Percentiles rank a stretch among this genome's conserved stretches.
Conservation (phyloP, 2,888 invertebrate species). For the Parnassius apollo region DNA sequence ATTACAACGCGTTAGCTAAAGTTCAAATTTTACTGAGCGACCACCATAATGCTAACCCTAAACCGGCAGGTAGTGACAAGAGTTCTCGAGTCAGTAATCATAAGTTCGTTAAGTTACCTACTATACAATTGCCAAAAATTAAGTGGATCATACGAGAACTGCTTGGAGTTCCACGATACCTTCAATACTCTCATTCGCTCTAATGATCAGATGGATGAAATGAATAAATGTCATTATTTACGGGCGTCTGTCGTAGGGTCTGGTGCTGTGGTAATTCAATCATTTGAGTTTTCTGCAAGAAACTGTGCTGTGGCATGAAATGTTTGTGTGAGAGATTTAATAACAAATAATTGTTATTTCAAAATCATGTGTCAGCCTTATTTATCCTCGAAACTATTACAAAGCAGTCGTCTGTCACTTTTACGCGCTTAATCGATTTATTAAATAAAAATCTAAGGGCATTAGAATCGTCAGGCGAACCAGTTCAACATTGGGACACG, state of each 20-base stretch:
- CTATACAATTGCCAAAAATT: too few relatives aligned
- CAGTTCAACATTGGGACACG: slow-evolving; percentile 2
- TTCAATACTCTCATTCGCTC: slow-evolving; percentile 31
- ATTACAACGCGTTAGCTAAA: too few relatives aligned
- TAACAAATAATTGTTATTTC: slow-evolving; percentile 1
- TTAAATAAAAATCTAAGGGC: background rate
- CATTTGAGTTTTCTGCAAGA: background rate
- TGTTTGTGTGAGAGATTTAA: slow-evolving; percentile 23
- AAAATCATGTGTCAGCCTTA: slow-evolving; percentile 28
- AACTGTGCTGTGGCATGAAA: slow-evolving; percentile 27
- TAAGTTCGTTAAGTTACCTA: too few relatives aligned
- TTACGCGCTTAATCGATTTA: background rate
- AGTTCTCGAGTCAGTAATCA: too few relatives aligned
- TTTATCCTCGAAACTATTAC: slow-evolving; percentile 22
- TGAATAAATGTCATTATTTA: background rate
- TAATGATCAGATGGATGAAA: background rate
- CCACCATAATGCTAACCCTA: too few relatives aligned
- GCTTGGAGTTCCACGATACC: too few relatives aligned
- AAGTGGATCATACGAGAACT: too few relatives aligned
- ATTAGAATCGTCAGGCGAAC: slow-evolving; percentile 15
- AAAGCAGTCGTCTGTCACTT: slow-evolving; percentile 8
- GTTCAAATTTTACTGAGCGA: too few relatives aligned
- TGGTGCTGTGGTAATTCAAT: slow-evolving; percentile 24
- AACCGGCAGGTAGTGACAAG: too few relatives aligned
- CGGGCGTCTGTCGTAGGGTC: slow-evolving; percentile 6